Evolutionary conservation across 2,888 invertebrate genomes (phyloP), one percentile per base, ranked within the genome.

Genomic region (Chloroclysta siterata): DNA sequence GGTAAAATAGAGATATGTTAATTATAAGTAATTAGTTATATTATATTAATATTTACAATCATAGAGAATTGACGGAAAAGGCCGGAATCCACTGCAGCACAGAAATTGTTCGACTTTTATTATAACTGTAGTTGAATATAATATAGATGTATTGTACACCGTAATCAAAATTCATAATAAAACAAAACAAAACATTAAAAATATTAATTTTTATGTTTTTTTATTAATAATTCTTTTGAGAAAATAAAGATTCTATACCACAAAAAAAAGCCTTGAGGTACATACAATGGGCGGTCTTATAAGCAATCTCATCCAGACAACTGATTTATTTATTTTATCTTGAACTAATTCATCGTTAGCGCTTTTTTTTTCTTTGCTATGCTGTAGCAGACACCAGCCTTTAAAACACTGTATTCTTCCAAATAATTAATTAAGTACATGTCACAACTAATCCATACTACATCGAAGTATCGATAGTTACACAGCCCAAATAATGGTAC

Each of bases 1-100:
- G 88, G 89, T 89, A 84, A 81, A 78, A 76, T 72, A 74, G 70
- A 79, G 84, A 88, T 84, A 85, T 87, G 84, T 84, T 72, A 66
- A 64, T n/a, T n/a, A n/a, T 73, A 75, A 74, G 22, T 63, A 66
- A 53, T 48, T 13, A 46, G 56, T 62, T 22, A 56, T 56, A 55
- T 66, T 29, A 33, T 59, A 4, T 44, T 48, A 48, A 54, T 70
- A 70, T 70, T 65, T 69, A 72, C 69, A 72, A 62, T 47, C 53
- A 57, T 48, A 15, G 36, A 63, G n/a, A 48, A 39, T 59, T 53
- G 41, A 17, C 11, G 15, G 36, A 50, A 52, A 57, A 52, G 22
- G 47, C 51, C 22, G 5, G 41, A 17, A 50, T 55, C 50, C 13
- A 60, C 53, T 53, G 14, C 39, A 60, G 47, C 53, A 36, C n/a